Evolutionary conservation across 2,113 vertebrate genomes (phyloP).

Genomic region (Limnothrissa miodon): DNA sequence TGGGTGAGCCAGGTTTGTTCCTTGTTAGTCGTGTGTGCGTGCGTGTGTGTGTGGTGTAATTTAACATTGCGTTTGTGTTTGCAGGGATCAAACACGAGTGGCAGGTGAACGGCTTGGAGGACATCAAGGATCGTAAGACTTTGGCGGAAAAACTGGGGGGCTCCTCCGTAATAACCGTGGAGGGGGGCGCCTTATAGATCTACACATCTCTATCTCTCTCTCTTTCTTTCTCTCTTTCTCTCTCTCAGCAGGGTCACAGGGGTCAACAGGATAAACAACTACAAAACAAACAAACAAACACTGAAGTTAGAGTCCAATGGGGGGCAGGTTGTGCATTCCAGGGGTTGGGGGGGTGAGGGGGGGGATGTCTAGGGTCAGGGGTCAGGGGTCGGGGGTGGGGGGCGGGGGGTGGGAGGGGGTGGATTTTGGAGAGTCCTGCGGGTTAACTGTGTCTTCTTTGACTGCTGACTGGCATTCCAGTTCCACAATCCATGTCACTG

Average conservation of each 20-base stretch:
- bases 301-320: constrained; percentile 12
- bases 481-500: background rate
- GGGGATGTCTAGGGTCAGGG: background rate
- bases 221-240: background rate
- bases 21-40: too few species aligned
- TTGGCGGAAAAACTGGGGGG: constrained; percentile 85
- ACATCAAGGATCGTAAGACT: constrained; percentile 81
- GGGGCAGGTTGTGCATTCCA: constrained; percentile 10
- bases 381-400: background rate
- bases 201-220: background rate
- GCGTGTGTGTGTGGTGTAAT: background rate
- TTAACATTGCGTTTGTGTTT: too few species aligned
- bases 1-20: too few species aligned
- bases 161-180: constrained; percentile 74
- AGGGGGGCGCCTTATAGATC: constrained; percentile 62
- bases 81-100: constrained; percentile 89
- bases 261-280: background rate
- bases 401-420: background rate
- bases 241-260: background rate
- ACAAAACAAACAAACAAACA: constrained; percentile 9
- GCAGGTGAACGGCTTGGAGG: constrained; percentile 84
- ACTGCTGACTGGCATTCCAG: constrained; percentile 18
- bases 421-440: background rate
- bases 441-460: constrained; percentile 13
- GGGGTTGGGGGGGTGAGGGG: background rate